phyloP scores from a whole-genome alignment of 2,113 vertebrate genomes.

The Ibidorhyncha struthersii region DNA sequence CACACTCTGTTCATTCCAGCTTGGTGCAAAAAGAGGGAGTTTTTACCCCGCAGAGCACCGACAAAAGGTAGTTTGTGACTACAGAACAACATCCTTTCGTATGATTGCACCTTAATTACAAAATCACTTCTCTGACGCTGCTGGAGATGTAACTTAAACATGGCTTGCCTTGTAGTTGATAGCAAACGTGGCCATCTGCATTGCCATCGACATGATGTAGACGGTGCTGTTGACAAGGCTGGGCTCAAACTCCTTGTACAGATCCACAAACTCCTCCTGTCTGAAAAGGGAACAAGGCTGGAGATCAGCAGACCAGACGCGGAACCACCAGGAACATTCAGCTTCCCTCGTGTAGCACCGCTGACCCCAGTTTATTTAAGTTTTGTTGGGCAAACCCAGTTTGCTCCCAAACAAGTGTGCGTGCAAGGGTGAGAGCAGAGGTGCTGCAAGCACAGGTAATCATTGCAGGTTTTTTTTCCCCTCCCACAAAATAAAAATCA shows the following conservation, averaged over 20 bases:
- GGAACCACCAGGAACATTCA: not conserved
- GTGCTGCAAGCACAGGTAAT: too few relatives aligned
- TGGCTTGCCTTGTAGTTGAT: conserved; percentile 94
- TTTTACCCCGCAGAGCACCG: not conserved
- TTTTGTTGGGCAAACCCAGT: too few relatives aligned
- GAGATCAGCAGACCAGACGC: accelerated
- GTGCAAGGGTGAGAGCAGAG: not conserved
- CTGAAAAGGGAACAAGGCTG: conserved; percentile 45
- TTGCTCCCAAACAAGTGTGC: not conserved
- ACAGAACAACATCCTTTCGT: accelerated
- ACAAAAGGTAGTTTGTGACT: accelerated
- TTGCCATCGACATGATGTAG: conserved; percentile 98
- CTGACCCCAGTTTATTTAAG: not conserved
- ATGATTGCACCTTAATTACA: not conserved
- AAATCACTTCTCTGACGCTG: too few relatives aligned
- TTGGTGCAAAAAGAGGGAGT: not conserved
- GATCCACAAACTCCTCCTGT: conserved; percentile 87
- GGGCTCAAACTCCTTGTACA: conserved; percentile 96
- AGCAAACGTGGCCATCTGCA: conserved; percentile 97
- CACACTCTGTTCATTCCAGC: accelerated
- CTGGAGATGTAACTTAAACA: not conserved
- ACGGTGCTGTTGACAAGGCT: conserved; percentile 96
- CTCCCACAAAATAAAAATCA: not conserved
- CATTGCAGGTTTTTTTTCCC: not conserved
- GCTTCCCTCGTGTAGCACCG: accelerated